phyloP scores from a whole-genome alignment of 2,888 invertebrate species.

The Helicoverpa assulta region DNA sequence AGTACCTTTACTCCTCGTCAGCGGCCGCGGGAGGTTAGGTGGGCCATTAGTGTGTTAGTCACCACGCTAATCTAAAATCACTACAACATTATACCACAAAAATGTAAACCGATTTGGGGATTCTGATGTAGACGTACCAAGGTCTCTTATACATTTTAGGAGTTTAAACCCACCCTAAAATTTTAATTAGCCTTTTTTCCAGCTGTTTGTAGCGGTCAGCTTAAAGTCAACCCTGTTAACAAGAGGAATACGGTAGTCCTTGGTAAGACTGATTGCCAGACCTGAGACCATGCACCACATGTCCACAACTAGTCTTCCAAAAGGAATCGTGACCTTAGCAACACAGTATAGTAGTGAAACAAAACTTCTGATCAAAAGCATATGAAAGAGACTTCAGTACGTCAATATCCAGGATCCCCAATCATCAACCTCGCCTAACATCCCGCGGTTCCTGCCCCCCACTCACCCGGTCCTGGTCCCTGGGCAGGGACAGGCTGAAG shows the following conservation, averaged over 20 bases:
- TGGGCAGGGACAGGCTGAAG: constrained; percentile 94
- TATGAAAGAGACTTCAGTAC: neutral
- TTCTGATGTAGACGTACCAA: constrained; percentile 23
- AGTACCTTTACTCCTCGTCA: constrained; percentile 85
- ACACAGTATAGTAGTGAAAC: too few species aligned
- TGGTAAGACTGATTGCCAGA: too few species aligned
- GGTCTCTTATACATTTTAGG: too few species aligned
- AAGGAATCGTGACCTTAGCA: too few species aligned
- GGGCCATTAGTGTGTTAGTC: constrained; percentile 76
- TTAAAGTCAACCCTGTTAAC: too few species aligned
- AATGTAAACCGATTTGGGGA: neutral
- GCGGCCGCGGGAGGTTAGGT: constrained; percentile 83
- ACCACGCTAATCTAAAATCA: constrained; percentile 48
- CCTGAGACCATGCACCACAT: too few species aligned
- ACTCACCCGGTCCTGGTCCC: constrained; percentile 90
- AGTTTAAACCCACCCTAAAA: too few species aligned
- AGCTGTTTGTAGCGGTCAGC: neutral
- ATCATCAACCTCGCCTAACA: constrained; percentile 70
- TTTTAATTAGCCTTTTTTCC: neutral
- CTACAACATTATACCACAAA: constrained; percentile 5
- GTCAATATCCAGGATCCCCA: constrained; percentile 11
- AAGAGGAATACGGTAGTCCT: too few species aligned
- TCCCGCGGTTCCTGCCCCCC: constrained; percentile 72
- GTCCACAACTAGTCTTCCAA: too few species aligned
- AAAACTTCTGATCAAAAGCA: too few species aligned